Evolutionary conservation across 2,797 vertebrate species (phyloP), one percentile per base, ranked within the genome.

Genomic region (Thaleichthys pacificus): DNA sequence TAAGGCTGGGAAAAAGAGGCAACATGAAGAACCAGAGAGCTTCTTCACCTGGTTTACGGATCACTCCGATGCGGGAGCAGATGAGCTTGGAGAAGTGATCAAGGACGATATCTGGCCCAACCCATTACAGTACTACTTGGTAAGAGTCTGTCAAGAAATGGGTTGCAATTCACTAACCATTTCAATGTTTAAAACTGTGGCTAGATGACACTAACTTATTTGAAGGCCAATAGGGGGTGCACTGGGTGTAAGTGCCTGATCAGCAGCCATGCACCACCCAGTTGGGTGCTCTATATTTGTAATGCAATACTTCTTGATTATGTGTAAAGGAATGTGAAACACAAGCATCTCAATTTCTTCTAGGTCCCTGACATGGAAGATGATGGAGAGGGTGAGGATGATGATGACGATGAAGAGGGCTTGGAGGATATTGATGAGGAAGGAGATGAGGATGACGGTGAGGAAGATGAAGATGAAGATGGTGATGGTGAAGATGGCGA

Each of bases 21-120:
- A 98, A 93, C 98, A 99, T 56, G 97, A 99, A 94, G 98, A 99
- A 67, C 97, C 98, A 0, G 97, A 99, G 91, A 99, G 98, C 74
- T 99, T 99, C 92, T 99, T 98, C 78, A 99, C 98, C 75, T 99
- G 97, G 98, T 99, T 99, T 83, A 97, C 96, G 11, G 98, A 99
- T 84, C 97, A 99, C 74, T 96, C 97, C 0, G 98, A 99, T 71
- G 97, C 97, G 0, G 97, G 97, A 0, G 97, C 97, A 0, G 97
- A 99, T 2, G 97, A 99, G 38, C 86, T 99, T 38, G 97, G 97
- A 14, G 97, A 99, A 83, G 98, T 99, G 86, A 99, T 99, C 86
- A 99, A 98, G 86, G 98, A 99, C 3, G 98, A 98, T 79, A 99
- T 99, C 86, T 99, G 97, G 97, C 98, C 98, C 22, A 99, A 99